Conservation (phyloP, 2,113 vertebrate genomes). For the Todiramphus saurophagus region DNA sequence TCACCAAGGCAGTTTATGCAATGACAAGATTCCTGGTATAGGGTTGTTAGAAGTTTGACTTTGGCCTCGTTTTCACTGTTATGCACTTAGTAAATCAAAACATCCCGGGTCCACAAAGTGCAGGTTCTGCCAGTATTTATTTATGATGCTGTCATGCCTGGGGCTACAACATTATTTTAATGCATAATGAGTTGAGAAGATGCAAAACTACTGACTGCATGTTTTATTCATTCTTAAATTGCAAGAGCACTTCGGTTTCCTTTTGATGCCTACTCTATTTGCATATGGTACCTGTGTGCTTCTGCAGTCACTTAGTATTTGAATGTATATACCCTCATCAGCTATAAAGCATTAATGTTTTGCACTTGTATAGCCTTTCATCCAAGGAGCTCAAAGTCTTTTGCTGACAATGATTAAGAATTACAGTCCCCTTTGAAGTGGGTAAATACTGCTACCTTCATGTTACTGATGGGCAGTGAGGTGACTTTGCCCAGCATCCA, state of each 20-base stretch:
- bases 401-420: slow-evolving; percentile 18
- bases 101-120: not conserved
- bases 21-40: not conserved
- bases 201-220: not conserved
- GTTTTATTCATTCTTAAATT: slow-evolving; percentile 53
- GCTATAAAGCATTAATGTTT: slow-evolving; percentile 47
- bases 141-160: not conserved
- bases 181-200: slow-evolving; percentile 22
- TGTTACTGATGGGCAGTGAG: not conserved
- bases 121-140: not conserved
- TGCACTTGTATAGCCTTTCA: slow-evolving; percentile 63
- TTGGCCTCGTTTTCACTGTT: not conserved
- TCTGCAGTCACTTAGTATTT: slow-evolving; percentile 30
- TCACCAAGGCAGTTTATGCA: not conserved
- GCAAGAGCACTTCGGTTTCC: not conserved
- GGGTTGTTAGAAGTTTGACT: not conserved
- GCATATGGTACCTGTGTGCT: slow-evolving; percentile 37
- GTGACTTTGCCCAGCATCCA: not conserved
- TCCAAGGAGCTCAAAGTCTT: slow-evolving; percentile 15
- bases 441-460: not conserved
- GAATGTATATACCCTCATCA: slow-evolving; percentile 47
- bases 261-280: slow-evolving; percentile 56
- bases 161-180: not conserved
- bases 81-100: not conserved
- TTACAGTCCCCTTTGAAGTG: slow-evolving; percentile 43